Conservation (phyloP, 2,888 invertebrate genomes). For the Rotaria magnacalcarata region DNA sequence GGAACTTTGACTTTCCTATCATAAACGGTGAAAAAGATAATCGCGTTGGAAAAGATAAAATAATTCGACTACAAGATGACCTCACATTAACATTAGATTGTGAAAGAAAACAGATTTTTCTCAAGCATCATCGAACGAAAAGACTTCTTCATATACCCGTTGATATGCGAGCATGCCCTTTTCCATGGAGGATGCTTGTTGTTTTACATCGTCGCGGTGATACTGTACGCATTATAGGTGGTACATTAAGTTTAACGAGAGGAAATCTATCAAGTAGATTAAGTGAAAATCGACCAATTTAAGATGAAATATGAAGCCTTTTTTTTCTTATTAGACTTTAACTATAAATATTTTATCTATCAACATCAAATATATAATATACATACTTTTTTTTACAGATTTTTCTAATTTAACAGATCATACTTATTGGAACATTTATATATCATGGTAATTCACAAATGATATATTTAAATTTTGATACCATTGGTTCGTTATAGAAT, state of each 20-base stretch:
- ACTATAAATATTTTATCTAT: neutral
- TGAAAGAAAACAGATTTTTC: slow-evolving; percentile 28
- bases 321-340: no score
- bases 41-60: neutral
- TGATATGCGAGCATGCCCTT: slow-evolving; percentile 1
- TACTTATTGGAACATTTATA: no score
- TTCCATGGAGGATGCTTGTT: slow-evolving; percentile 25
- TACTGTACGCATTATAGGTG: neutral
- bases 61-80: neutral
- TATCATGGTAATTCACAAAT: no score
- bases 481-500: no score
- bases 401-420: neutral
- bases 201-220: slow-evolving; percentile 32
- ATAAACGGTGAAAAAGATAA: neutral
- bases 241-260: slow-evolving; percentile 22
- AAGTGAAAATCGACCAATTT: neutral
- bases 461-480: no score
- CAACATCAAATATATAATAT: neutral
- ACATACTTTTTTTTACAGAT: no score
- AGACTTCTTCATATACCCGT: neutral
- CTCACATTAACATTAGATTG: slow-evolving; percentile 5
- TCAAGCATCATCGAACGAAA: slow-evolving; percentile 23
- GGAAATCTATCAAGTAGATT: neutral
- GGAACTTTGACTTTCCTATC: neutral
- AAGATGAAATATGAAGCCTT: no score